Percentiles rank a stretch among this genome's conserved stretches.
These are phyloP conservation scores for Eugnorisma glareosa DNA, from an alignment of 2,888 invertebrate genomes.

Conservation along the genomic window DNA sequence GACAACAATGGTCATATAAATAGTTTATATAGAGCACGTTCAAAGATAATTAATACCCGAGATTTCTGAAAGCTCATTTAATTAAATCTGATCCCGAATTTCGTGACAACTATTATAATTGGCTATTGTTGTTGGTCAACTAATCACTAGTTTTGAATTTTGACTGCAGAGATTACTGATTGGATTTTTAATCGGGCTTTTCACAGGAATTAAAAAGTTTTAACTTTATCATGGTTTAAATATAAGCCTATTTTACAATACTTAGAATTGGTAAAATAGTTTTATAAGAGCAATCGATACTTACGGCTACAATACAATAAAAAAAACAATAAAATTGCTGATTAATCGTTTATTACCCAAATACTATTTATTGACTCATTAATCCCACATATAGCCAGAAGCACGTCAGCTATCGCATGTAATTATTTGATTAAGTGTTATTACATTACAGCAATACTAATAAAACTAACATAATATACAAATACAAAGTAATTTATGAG, in stretches of 20 bases:
- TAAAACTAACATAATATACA: slow-evolving; percentile 35
- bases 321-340: slow-evolving; percentile 13
- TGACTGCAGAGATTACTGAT: neutral
- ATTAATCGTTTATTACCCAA: slow-evolving; percentile 14
- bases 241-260: neutral
- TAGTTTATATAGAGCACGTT: neutral
- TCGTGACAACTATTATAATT: neutral
- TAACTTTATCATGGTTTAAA: neutral
- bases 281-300: slow-evolving; percentile 4
- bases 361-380: slow-evolving; percentile 4
- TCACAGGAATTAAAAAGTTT: neutral
- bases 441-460: slow-evolving; percentile 37
- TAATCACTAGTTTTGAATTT: neutral
- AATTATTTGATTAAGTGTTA: slow-evolving; percentile 29
- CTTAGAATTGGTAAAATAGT: slow-evolving; percentile 1
- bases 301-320: slow-evolving; percentile 1
- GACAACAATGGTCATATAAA: slow-evolving; percentile 28
- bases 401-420: slow-evolving; percentile 27
- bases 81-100: slow-evolving; percentile 16
- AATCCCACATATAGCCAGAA: slow-evolving; percentile 7
- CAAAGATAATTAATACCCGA: neutral
- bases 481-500: slow-evolving; percentile 39
- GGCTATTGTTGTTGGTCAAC: neutral
- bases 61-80: neutral
- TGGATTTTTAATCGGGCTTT: neutral